Evolutionary conservation across 2,888 invertebrate species (phyloP), one percentile per base, ranked within the genome.

Genomic region (Sphaerophoria rueppellii): DNA sequence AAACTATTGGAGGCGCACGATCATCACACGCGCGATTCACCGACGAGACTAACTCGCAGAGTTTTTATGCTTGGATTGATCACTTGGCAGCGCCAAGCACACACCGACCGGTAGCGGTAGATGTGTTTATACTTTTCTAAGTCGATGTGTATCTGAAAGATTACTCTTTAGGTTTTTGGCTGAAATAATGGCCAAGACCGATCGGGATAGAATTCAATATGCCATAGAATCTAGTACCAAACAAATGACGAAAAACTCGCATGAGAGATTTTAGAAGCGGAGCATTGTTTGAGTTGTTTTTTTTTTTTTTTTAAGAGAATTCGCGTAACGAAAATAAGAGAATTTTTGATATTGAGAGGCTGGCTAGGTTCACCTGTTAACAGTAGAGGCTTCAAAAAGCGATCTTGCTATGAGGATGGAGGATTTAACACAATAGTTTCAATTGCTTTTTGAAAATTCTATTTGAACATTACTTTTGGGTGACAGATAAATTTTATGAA

Each of bases 21-120:
- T 88, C 89, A 88, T 87, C 86, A 88, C 89, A 89, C 89, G 88
- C 89, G 89, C 89, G 89, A 88, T 89, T 88, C 89, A 89, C 89
- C 88, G 88, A 89, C 88, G 88, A 89, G 88, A 89, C 88, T 88
- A 87, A 88, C 83, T 80, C 63, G 75, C 52, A 55, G 79, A 79
- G 74, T 79, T 71, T 73, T 63, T 46, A 48, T 73, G 67, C 6
- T 75, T 46, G 34, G 67, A 67, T 69, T 63, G 83, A 81, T 81
- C 81, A 76, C 61, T 67, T 54, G 75, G 74, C 63, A 65, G 70
- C 48, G 34, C 24, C 24, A 46, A 32, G 9, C 48, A 52, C 50
- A 58, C 24, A 24, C 24, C 24, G 24, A 24, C 65, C 54, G 67
- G 67, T 55, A 14, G 48, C 67, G 24, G 43, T 57, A 52, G 54